Conservation (phyloP, 1,140 invertebrate genomes). For the Caerostris extrusa region DNA sequence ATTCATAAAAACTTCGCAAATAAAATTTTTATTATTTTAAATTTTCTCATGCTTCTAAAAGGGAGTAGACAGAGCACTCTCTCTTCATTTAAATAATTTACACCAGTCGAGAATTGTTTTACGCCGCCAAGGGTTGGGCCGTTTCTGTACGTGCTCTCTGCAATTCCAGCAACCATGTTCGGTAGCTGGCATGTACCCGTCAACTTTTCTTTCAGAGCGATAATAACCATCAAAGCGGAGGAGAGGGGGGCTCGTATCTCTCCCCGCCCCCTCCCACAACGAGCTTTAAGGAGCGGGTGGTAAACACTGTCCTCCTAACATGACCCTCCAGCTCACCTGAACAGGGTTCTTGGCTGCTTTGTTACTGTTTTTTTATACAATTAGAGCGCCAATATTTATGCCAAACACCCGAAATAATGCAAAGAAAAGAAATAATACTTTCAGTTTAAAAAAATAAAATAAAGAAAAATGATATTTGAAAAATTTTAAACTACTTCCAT, state of each 20-base stretch:
- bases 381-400: neutral
- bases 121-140: neutral
- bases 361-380: neutral
- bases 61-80: too few relatives aligned
- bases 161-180: conserved; percentile 60
- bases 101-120: neutral
- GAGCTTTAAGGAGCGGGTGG: conserved; percentile 72
- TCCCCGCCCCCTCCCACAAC: conserved; percentile 55
- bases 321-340: conserved; percentile 61
- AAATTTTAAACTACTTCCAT: too few relatives aligned
- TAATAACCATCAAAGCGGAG: conserved; percentile 68
- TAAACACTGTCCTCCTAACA: conserved; percentile 67
- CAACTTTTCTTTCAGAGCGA: conserved; percentile 74
- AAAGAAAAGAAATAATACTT: too few relatives aligned
- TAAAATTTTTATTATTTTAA: too few relatives aligned
- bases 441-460: too few relatives aligned
- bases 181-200: conserved; percentile 67
- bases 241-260: neutral
- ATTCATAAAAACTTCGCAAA: too few relatives aligned
- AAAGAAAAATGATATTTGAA: too few relatives aligned
- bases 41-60: too few relatives aligned
- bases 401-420: too few relatives aligned
- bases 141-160: neutral
- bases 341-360: conserved; percentile 41
- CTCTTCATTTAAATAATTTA: neutral